Percentiles rank a stretch among this genome's conserved stretches.
phyloP scores from a whole-genome alignment of 1,140 invertebrate species.

The Drosophila chauvacae region DNA sequence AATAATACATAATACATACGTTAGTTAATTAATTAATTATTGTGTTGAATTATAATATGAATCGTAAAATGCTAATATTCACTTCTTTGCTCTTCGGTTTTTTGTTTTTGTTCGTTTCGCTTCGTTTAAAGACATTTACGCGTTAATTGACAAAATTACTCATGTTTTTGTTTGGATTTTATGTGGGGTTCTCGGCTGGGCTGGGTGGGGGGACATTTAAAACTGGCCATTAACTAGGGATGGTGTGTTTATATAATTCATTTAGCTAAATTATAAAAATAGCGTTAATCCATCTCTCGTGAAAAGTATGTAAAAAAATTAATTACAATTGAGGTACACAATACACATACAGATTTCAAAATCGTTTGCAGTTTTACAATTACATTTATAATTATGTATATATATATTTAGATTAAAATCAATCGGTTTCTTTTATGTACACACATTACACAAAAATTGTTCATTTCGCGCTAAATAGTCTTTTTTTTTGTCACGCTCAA shows the following conservation, averaged over 20 bases:
- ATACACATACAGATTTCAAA: conserved; percentile 77
- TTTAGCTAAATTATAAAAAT: conserved; percentile 79
- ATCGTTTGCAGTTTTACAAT: conserved; percentile 73
- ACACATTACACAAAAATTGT: conserved; percentile 78
- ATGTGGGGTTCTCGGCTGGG: conserved; percentile 25
- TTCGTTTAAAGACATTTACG: conserved; percentile 39
- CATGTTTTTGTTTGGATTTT: conserved; percentile 8
- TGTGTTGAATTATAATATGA: conserved; percentile 36
- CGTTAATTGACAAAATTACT: conserved; percentile 62
- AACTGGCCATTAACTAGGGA: conserved; percentile 70
- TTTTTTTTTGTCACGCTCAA: conserved; percentile 69
- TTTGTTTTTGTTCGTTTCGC: conserved; percentile 40
- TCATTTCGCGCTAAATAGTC: conserved; percentile 79
- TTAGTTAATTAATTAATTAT: conserved; percentile 53
- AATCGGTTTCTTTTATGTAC: conserved; percentile 74
- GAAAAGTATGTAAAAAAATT: conserved; percentile 61
- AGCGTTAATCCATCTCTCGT: conserved; percentile 55
- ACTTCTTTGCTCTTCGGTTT: conserved; percentile 57
- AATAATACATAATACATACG: conserved; percentile 26
- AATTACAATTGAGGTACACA: conserved; percentile 82
- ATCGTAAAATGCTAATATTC: conserved; percentile 48
- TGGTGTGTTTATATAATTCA: conserved; percentile 55
- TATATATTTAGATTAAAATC: conserved; percentile 75
- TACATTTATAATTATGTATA: conserved; percentile 60
- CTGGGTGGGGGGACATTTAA: conserved; percentile 52